Conservation (phyloP, 2,797 vertebrate species). For the Phrynocephalus guinanensis region DNA sequence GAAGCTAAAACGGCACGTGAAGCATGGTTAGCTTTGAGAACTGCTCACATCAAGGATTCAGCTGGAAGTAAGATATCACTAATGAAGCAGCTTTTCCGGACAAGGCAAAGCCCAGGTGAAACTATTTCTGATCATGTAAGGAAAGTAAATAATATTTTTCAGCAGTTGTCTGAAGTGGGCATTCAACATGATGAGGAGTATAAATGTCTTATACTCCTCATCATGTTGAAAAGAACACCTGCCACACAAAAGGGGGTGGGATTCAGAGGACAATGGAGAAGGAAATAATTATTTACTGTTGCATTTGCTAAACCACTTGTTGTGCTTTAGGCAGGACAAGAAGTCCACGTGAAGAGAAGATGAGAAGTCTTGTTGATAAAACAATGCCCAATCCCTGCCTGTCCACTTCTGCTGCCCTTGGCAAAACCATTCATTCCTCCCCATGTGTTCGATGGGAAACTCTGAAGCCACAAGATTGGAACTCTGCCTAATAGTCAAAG, state of each 20-base stretch:
- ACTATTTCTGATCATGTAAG: too few relatives aligned
- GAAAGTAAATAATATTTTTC: too few relatives aligned
- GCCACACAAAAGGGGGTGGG: accelerated
- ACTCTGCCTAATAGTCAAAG: background rate
- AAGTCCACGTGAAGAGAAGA: background rate
- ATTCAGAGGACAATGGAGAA: slow-evolving; percentile 23
- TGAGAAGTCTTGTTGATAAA: background rate
- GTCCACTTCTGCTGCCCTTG: background rate
- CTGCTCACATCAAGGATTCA: too few relatives aligned
- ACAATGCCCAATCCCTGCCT: background rate
- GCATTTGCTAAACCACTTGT: background rate
- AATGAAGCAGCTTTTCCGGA: too few relatives aligned
- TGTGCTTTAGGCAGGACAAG: slow-evolving; percentile 21
- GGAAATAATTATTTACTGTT: slow-evolving; percentile 9
- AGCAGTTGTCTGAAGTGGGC: too few relatives aligned
- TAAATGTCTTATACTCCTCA: too few relatives aligned
- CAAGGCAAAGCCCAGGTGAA: too few relatives aligned
- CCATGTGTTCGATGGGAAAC: slow-evolving; percentile 1
- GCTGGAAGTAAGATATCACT: too few relatives aligned
- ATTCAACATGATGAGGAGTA: too few relatives aligned
- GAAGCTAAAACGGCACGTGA: too few relatives aligned
- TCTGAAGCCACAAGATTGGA: slow-evolving; percentile 12
- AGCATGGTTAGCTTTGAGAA: too few relatives aligned
- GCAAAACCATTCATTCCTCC: slow-evolving; percentile 3
- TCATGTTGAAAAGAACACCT: too few relatives aligned